These are phyloP conservation scores for Rhinatrema bivittatum DNA, from an alignment of 2,797 vertebrate species.

Conservation along the genomic window DNA sequence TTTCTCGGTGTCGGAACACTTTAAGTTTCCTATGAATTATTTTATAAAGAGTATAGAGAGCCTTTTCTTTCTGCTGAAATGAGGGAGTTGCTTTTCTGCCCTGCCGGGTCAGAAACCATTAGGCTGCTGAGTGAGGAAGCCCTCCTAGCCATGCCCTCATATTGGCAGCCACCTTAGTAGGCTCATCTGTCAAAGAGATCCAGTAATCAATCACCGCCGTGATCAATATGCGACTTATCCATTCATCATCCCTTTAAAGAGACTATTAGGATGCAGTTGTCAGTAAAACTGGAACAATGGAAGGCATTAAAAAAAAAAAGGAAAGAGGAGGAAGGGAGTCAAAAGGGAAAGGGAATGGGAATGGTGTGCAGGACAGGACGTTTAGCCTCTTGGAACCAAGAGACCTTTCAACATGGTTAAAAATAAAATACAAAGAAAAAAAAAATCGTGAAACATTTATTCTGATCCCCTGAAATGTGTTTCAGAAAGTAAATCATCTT, in stretches of 20 bases:
- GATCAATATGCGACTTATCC: conserved; percentile 83
- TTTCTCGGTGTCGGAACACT: conserved; percentile 64
- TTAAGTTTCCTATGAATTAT: conserved; percentile 74
- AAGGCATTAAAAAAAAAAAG: conserved; percentile 21
- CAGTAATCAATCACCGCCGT: conserved; percentile 75
- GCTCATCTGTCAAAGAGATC: conserved; percentile 79
- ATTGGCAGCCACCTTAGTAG: conserved; percentile 72
- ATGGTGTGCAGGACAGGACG: conserved; percentile 16
- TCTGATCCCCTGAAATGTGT: conserved; percentile 13
- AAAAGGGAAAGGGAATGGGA: conserved; percentile 1
- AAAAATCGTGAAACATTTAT: conserved; percentile 57
- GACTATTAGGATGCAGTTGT: conserved; percentile 44
- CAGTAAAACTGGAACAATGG: conserved; percentile 42
- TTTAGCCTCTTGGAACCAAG: neutral
- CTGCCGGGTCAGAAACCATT: conserved; percentile 67
- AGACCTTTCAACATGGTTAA: too few relatives aligned
- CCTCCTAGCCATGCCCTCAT: conserved; percentile 61
- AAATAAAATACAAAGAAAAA: neutral
- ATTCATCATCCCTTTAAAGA: conserved; percentile 65
- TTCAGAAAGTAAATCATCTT: conserved; percentile 48
- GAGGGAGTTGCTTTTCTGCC: conserved; percentile 40
- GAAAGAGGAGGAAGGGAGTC: conserved; percentile 1
- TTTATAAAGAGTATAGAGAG: conserved; percentile 49
- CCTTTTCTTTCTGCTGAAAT: conserved; percentile 41
- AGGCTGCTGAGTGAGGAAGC: conserved; percentile 57